phyloP scores from a whole-genome alignment of 2,797 vertebrate genomes.

The Chelidonichthys spinosus region DNA sequence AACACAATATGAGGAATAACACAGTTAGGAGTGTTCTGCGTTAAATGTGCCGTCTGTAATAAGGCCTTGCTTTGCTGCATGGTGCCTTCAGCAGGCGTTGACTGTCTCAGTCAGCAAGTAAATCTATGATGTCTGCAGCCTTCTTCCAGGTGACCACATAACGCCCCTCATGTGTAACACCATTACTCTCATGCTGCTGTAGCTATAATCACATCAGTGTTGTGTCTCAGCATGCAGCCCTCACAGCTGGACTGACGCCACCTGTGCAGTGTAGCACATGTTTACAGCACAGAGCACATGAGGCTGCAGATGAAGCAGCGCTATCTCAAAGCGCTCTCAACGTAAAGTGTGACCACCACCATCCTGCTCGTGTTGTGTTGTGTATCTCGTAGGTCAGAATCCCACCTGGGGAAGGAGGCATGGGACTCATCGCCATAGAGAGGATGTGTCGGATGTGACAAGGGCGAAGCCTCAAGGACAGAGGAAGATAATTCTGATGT shows the following conservation, averaged over 20 bases:
- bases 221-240: constrained; percentile 77
- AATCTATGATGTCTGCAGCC: constrained; percentile 73
- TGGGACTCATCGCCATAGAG: constrained; percentile 28
- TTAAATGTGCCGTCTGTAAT: neutral
- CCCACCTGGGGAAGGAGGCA: constrained; percentile 31
- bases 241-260: constrained; percentile 77
- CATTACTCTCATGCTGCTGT: neutral
- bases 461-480: constrained; percentile 31
- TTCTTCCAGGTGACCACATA: constrained; percentile 82
- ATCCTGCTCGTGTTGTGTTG: constrained; percentile 17
- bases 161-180: neutral
- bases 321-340: constrained; percentile 64
- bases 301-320: constrained; percentile 80
- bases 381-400: constrained; percentile 41
- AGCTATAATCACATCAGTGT: neutral
- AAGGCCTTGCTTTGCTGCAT: neutral
- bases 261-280: constrained; percentile 79
- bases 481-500: constrained; percentile 51
- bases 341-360: neutral
- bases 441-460: constrained; percentile 16
- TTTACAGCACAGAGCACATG: constrained; percentile 81
- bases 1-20: neutral
- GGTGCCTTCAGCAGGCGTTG: constrained; percentile 36
- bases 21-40: neutral
- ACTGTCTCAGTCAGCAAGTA: constrained; percentile 39